phyloP scores from a whole-genome alignment of 2,113 vertebrate genomes.

The Brevimyrus niger region DNA sequence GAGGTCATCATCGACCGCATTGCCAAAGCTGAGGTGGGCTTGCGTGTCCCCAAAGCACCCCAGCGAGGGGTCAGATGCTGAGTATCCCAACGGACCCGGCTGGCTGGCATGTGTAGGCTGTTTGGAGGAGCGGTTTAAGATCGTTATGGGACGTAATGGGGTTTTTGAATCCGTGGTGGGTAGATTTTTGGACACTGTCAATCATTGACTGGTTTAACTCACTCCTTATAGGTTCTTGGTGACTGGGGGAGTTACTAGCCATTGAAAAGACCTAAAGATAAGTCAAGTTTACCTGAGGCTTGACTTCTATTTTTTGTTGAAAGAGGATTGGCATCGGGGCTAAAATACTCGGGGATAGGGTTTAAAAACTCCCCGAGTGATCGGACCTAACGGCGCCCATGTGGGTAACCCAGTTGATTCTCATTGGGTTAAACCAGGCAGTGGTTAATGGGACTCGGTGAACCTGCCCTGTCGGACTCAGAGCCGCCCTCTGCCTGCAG shows the following conservation, averaged over 20 bases:
- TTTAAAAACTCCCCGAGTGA: too few species aligned
- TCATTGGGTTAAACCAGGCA: not conserved
- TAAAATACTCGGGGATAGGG: too few species aligned
- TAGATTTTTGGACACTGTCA: not conserved
- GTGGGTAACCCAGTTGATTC: not conserved
- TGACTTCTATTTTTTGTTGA: too few species aligned
- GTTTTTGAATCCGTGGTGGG: not conserved
- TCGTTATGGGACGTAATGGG: not conserved
- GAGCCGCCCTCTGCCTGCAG: constrained; percentile 44
- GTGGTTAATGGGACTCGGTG: not conserved
- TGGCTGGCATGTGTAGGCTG: not conserved
- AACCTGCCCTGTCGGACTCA: not conserved
- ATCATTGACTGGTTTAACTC: not conserved
- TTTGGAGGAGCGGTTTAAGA: not conserved
- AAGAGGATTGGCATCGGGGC: too few species aligned
- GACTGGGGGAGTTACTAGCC: too few species aligned
- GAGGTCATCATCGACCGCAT: constrained; percentile 85
- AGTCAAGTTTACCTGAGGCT: too few species aligned
- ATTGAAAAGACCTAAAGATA: too few species aligned
- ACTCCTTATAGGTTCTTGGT: not conserved
- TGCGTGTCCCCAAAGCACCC: constrained; percentile 1
- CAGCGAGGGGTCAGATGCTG: not conserved
- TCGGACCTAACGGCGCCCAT: not conserved
- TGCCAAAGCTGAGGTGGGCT: constrained; percentile 72
- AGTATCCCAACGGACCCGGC: not conserved